phyloP scores from a whole-genome alignment of 2,888 invertebrate genomes.

The Ischnura elegans region DNA sequence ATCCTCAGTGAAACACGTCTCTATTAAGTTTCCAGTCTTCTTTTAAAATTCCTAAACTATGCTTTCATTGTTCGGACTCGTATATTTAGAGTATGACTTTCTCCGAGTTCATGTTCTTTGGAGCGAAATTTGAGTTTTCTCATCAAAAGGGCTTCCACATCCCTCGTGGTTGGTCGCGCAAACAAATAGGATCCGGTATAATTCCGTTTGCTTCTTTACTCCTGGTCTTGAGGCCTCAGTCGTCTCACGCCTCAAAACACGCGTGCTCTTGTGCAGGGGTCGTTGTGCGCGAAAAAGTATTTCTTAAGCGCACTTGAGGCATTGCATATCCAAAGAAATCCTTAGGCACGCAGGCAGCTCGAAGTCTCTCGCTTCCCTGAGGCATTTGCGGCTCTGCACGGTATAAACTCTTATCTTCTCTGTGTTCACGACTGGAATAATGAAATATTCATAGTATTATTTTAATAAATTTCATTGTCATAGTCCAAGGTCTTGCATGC shows the following conservation, averaged over 20 bases:
- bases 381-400: background rate
- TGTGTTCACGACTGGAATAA: background rate
- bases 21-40: too few relatives aligned
- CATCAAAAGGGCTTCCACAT: too few relatives aligned
- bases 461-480: too few relatives aligned
- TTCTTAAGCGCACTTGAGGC: background rate
- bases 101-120: too few relatives aligned
- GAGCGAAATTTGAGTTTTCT: too few relatives aligned
- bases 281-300: background rate
- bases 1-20: too few relatives aligned
- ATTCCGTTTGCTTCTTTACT: background rate
- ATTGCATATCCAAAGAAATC: background rate
- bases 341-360: background rate
- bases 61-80: too few relatives aligned
- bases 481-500: too few relatives aligned
- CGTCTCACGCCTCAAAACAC: background rate
- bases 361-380: background rate
- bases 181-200: background rate
- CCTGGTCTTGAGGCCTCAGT: background rate
- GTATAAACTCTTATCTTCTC: background rate
- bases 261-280: background rate
- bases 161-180: background rate
- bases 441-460: too few relatives aligned
- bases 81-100: too few relatives aligned
- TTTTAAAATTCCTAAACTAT: too few relatives aligned